A percentile compares a stretch with the other conserved stretches of the same genome.
Evolutionary conservation across 2,113 vertebrate genomes (phyloP).

Genomic region (Tragelaphus scriptus): DNA sequence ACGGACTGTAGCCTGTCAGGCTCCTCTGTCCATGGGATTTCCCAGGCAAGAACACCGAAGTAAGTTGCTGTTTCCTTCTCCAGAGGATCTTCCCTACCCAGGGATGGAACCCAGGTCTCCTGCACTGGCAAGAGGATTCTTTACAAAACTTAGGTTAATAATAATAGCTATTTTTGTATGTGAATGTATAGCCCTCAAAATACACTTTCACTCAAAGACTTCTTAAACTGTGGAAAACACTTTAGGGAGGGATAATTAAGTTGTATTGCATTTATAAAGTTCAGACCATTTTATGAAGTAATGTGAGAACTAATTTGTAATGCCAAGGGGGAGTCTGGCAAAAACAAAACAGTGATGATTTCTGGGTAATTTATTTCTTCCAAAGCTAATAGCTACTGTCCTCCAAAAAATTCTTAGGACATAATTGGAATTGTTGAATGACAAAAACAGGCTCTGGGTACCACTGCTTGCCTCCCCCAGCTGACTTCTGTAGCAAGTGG

Average conservation of each 20-base stretch:
- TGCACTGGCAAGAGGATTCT: not conserved
- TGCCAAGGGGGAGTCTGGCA: not conserved
- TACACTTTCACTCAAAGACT: not conserved
- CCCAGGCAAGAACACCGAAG: not conserved
- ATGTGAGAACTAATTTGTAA: not conserved
- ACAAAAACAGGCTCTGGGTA: not conserved
- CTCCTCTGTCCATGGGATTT: not conserved
- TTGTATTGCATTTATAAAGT: not conserved
- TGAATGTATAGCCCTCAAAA: not conserved
- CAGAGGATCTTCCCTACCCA: not conserved
- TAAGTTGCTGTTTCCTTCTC: not conserved
- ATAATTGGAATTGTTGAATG: not conserved
- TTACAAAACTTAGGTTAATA: not conserved
- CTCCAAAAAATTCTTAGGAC: not conserved
- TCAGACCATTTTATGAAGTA: not conserved
- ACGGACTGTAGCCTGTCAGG: not conserved
- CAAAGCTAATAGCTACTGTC: not conserved
- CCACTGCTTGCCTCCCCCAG: not conserved
- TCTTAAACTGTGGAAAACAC: not conserved
- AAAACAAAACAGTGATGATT: not conserved
- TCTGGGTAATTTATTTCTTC: not conserved
- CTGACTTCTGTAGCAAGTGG: not conserved
- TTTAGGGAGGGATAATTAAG: not conserved
- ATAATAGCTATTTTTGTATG: constrained; percentile 8
- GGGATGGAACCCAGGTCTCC: not conserved